Evolutionary conservation across 2,797 vertebrate species (phyloP).

Genomic region (Varecia variegata): DNA sequence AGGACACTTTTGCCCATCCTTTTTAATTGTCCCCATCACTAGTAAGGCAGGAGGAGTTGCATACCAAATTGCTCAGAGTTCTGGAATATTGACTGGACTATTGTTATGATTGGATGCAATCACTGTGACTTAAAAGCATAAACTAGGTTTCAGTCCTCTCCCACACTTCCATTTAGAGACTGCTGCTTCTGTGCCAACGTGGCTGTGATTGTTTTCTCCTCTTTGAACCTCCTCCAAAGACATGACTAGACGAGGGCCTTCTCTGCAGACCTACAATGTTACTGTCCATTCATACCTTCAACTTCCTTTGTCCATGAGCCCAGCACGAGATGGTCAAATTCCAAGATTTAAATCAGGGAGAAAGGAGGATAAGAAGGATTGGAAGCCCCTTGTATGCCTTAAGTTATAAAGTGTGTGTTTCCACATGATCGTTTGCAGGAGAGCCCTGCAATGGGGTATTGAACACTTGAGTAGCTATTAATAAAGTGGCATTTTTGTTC

Average conservation of each 20-base stretch:
- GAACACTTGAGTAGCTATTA: background rate
- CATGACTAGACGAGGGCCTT: fast-evolving
- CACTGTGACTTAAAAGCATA: background rate
- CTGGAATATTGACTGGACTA: background rate
- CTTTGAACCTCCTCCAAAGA: background rate
- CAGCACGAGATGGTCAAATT: background rate
- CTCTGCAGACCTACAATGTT: background rate
- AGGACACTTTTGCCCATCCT: background rate
- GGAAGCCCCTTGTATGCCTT: background rate
- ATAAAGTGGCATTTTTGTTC: background rate
- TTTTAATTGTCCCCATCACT: background rate
- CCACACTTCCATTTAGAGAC: background rate
- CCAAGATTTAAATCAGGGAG: background rate
- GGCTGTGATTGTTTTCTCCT: background rate
- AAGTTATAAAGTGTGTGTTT: background rate
- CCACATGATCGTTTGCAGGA: background rate
- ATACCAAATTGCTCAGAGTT: background rate
- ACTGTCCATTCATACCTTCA: background rate
- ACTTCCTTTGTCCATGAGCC: background rate
- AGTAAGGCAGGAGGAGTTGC: background rate
- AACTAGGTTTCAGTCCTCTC: background rate
- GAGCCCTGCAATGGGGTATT: background rate
- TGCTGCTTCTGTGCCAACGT: background rate
- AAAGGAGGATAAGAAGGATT: background rate
- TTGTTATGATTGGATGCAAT: background rate